Base-by-base conservation (phyloP, 53 echinoderm and acorn worm genomes). In the Hippasteria phrygiana region DNA sequence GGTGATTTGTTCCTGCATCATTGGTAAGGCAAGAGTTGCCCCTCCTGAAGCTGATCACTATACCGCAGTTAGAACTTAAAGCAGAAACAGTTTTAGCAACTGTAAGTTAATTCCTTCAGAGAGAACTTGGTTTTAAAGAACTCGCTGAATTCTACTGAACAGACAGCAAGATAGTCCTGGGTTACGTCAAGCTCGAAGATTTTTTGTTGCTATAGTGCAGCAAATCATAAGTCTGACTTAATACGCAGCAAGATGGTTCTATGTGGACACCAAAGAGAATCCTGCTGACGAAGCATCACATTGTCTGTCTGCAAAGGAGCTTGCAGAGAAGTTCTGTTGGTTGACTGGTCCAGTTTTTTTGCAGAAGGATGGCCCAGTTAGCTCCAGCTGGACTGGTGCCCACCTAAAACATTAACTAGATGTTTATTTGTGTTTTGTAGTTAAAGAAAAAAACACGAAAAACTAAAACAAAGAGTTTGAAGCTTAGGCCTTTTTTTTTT, bases 151-250 rank as follows among this genome's bases (percentile, higher is more conserved):
- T 56, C 51, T 92, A 59, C 77, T 93, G 93, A 87, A 93, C 90
- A 22, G 92, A 89, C 36, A 89, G 83, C 26, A 82, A 83, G 33
- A 78, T 89, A 22, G 91, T 87, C 1, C 72, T 91, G 1, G 91
- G 91, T 8, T 91, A 91, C 39, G 78, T 91, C 20, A 78, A 69
- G 8, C 87, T 69, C 91, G 88, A 43, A 73, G 87, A 1, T 91
- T 36, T 71, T 87, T 91, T 8, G 87, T 67, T 24, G 88, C 77
- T 32, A 32, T 87, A 18, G 43, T 91, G 5, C 78, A 73, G n/a
- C 78, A 79, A 22, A 87, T 91, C 75, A 53, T 59, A 55, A 17
- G 40, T 56, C 62, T 72, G 8, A 70, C 84, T 31, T 10, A n/a
- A n/a, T n/a, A 35, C 24, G 82, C 82, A 2, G 26, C 55, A 3